A percentile compares a stretch with the other conserved stretches of the same genome.
Evolutionary conservation across 2,797 vertebrate genomes (phyloP).

Genomic region (Delichon dasypus): DNA sequence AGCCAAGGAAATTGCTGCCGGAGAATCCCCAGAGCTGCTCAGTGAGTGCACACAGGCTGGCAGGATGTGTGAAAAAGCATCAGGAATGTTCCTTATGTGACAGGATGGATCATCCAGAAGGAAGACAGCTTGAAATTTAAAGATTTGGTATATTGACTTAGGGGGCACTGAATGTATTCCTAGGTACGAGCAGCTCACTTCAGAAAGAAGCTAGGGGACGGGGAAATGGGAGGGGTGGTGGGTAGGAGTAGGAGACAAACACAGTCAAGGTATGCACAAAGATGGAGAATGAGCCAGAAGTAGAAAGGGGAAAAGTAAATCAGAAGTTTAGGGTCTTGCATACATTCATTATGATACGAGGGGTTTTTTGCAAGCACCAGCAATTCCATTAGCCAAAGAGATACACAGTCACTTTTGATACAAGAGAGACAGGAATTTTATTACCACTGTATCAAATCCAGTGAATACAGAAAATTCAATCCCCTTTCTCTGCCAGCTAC

Average conservation of each 20-base stretch:
- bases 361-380: not conserved
- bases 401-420: slow-evolving; percentile 1
- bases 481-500: slow-evolving; percentile 20
- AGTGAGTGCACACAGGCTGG: fast-evolving
- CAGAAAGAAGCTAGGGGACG: not conserved
- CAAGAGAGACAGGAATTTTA: slow-evolving; percentile 20
- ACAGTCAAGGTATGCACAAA: not conserved
- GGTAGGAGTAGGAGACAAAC: not conserved
- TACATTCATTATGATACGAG: not conserved
- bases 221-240: not conserved
- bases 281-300: not conserved
- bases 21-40: not conserved
- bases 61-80: not conserved
- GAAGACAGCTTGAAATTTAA: not conserved
- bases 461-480: slow-evolving; percentile 7
- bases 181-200: not conserved
- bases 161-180: not conserved
- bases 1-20: not conserved
- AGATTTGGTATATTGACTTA: not conserved
- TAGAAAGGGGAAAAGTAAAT: not conserved
- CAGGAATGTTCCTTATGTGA: not conserved
- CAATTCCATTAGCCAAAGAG: slow-evolving; percentile 21
- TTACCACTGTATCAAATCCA: slow-evolving; percentile 39
- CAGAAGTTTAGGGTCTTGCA: not conserved
- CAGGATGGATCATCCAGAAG: slow-evolving; percentile 16